Evolutionary conservation across 2,797 vertebrate genomes (phyloP), one percentile per base, ranked within the genome.

Genomic region (Leuciscus waleckii): DNA sequence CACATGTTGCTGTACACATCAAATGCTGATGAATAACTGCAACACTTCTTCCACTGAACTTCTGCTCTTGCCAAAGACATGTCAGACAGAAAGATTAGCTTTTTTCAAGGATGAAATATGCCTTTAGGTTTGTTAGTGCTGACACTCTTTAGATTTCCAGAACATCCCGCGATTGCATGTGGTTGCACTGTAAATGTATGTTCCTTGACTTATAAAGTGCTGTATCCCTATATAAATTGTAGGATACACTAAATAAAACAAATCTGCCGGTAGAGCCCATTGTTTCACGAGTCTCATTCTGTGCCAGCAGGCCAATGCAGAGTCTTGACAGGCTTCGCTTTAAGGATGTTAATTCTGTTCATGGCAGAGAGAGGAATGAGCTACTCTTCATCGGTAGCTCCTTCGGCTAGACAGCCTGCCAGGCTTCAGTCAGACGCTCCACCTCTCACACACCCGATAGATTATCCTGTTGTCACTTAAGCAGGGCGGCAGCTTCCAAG

Each of bases 401-500:
- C 65, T 39, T 78, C 37, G 78, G 75, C 58, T 77, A 49, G 17
- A 69, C 46, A 8, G 43, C 74, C 88, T 89, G 61, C 32, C 1
- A 87, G 89, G 88, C 74, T 63, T 69, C 26, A 70, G 78, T 88
- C 80, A 79, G 73, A 81, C 67, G 70, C 86, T 82, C 85, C 89
- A 68, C 77, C 79, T 83, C 83, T 78, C 67, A 81, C 85, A 71
- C 79, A 71, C 79, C 86, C 82, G 77, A 71, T 88, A 92, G 90
- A 91, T 90, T 89, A 91, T 87, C 43, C 82, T 79, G 70, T 90
- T 88, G 88, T 67, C 80, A 74, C 84, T 84, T 81, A 68, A 29
- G 49, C 35, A 87, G 75, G 85, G 89, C 26, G 21, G 73, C 35
- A 83, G 63, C 76, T 83, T 84, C 84, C 81, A 81, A 83, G 54